Base-by-base conservation (phyloP, 2,888 invertebrate genomes). In the Xylota segnis region DNA sequence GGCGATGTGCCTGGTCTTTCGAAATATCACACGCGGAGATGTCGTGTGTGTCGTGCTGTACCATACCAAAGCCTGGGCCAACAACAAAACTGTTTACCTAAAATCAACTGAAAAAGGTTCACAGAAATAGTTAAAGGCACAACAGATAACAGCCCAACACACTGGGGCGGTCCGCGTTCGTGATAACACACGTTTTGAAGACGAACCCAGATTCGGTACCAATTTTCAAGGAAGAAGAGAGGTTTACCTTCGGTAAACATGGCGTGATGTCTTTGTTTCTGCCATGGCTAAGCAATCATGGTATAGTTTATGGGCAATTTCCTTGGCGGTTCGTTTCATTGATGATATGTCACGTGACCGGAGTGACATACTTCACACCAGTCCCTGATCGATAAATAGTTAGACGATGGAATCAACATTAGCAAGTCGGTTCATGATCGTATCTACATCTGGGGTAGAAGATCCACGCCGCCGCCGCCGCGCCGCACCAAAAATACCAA, bases 341-440 rank as follows among this genome's bases (percentile, higher is more conserved):
- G 70, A 54, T 66, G 83, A 83, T 78, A 74, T 78, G 78, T 83
- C 74, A 58, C 68, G 63, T 79, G 79, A 61, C 18, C 50, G 29
- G 47, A 45, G 79, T 75, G 84, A 65, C 79, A 79, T 70, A 79
- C 74, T 83, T 83, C 81, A 84, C 84, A 84, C 81, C 14, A 63
- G 59, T 32, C 23, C 18, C 14, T 32, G 74, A 81, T 81, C 81
- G 81, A 66, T 71, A 79, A 70, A 84, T 84, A 75, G 70, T 70
- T 79, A 37, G 52, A 29, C 70, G 68, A 84, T 84, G 68, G 54
- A 43, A 83, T 83, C 83, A 71, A 61, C 79, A 40, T 29, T 47
- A 50, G 34, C 70, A 34, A 50, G 72, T 59, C 65, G 59, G 37
- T 58, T 66, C 79, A 70, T 27, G 75, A 81, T 66, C 12, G 18